A percentile compares a stretch with the other conserved stretches of the same genome.
phyloP scores from a whole-genome alignment of 2,888 invertebrate species.

The Cosmia trapezina region DNA sequence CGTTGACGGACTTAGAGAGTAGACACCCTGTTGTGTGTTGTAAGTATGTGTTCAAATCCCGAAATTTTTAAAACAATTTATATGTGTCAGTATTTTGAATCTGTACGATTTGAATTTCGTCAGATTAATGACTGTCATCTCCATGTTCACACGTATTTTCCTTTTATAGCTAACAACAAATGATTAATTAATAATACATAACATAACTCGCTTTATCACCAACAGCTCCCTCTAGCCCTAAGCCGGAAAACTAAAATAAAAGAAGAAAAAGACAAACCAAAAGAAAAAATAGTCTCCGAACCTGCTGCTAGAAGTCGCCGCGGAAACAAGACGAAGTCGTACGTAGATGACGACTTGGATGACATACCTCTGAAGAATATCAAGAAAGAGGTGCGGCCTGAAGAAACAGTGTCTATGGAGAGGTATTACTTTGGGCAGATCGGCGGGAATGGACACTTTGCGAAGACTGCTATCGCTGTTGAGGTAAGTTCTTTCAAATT shows the following conservation, averaged over 20 bases:
- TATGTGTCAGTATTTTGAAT: too few species aligned
- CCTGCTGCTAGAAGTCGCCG: slow-evolving; percentile 68
- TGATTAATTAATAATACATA: too few species aligned
- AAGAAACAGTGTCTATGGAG: slow-evolving; percentile 90
- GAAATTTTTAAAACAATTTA: too few species aligned
- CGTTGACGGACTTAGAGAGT: too few species aligned
- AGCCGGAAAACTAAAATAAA: slow-evolving; percentile 84
- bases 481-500: slow-evolving; percentile 71
- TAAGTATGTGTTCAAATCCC: too few species aligned
- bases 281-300: slow-evolving; percentile 62
- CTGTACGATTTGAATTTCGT: too few species aligned
- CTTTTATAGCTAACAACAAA: too few species aligned
- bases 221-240: slow-evolving; percentile 81
- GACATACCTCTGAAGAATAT: slow-evolving; percentile 84
- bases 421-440: slow-evolving; percentile 92
- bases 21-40: too few species aligned
- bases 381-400: slow-evolving; percentile 83
- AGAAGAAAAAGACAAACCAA: slow-evolving; percentile 78
- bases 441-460: slow-evolving; percentile 71
- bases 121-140: too few species aligned
- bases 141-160: too few species aligned
- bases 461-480: slow-evolving; percentile 81
- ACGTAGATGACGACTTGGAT: slow-evolving; percentile 83
- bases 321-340: slow-evolving; percentile 77
- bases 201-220: neutral